Evolutionary conservation across 2,888 invertebrate species (phyloP).

Genomic region (Steinernema carpocapsae): DNA sequence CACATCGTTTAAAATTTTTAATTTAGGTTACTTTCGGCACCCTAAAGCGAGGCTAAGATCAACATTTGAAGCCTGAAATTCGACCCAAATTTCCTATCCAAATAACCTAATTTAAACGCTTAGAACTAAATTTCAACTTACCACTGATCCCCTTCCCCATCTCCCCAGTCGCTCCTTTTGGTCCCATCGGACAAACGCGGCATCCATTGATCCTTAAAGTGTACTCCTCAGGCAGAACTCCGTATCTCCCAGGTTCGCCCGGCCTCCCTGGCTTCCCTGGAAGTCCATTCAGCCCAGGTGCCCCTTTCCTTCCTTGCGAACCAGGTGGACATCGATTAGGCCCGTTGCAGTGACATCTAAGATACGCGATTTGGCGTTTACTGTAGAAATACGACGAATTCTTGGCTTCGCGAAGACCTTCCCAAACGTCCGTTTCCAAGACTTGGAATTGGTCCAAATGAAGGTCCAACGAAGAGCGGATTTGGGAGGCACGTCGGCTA

Average conservation of each 20-base stretch:
- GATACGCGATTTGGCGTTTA: conserved; percentile 15
- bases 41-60: too few species aligned
- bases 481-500: conserved; percentile 4
- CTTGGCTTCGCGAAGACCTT: conserved; percentile 11
- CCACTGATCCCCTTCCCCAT: too few species aligned
- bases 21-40: too few species aligned
- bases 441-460: conserved; percentile 11
- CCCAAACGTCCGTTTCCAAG: conserved; percentile 14
- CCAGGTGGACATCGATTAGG: conserved; percentile 21
- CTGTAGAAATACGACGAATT: conserved; percentile 20
- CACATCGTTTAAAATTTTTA: too few species aligned
- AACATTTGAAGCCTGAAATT: too few species aligned
- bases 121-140: too few species aligned
- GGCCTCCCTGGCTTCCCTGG: conserved; percentile 24
- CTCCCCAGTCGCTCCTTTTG: conserved; percentile 1
- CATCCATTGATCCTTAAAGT: conserved; percentile 12
- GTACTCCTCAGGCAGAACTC: conserved; percentile 19
- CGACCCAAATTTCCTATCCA: too few species aligned
- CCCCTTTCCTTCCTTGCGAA: neutral
- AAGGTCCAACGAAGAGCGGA: neutral
- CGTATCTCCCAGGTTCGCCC: conserved; percentile 13
- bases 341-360: conserved; percentile 14
- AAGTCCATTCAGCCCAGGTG: conserved; percentile 18
- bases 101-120: too few species aligned
- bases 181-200: conserved; percentile 31